Evolutionary conservation across 2,113 vertebrate species (phyloP), one percentile per base, ranked within the genome.

Genomic region (Speoplatyrhinus poulsoni): DNA sequence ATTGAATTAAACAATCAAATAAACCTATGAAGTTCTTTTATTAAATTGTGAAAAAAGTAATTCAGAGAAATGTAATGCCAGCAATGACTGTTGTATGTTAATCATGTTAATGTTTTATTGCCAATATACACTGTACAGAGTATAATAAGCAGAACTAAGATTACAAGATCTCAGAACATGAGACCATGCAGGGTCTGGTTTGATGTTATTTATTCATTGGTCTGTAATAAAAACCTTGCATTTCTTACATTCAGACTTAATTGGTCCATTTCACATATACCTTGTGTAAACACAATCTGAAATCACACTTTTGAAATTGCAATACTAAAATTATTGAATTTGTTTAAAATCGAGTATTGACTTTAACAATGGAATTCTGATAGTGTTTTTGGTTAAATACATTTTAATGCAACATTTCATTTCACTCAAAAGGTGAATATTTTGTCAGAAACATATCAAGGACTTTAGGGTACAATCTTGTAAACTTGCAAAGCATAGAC

Each of bases 401-500:
- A 41, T 6, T 8, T 41, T 41, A 41, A 41, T 41, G 7, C 36
- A 1, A 41, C 4, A 7, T 41, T 26, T 26, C 26, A 3, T 26
- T 26, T 26, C 26, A 26, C 26, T 41, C 36, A 41, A 41, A 41
- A 41, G 4, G 36, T 41, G 36, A 41, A 41, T 8, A 6, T 41
- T 33, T 12, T 32, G 50, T 65, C 33, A 67, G 1, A 60, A 26
- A 16, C 26, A 33, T 46, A 46, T 10, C 26, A 26, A 26, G 26
- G 13, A 59, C 73, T 19, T 79, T 83, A 83, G 72, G 82, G 70
- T 3, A 79, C 67, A 13, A 76, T 72, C 76, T 9, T 76, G 77
- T 87, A 86, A 91, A 91, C 87, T 67, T 76, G 13, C 59, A 69
- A 55, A 65, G 60, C 36, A 16, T 46, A n/a, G 53, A 80, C 19